Evolutionary conservation across 2,113 vertebrate genomes (phyloP), one percentile per base, ranked within the genome.

Genomic region (rabbit (Oryctolagus cuniculus)): DNA sequence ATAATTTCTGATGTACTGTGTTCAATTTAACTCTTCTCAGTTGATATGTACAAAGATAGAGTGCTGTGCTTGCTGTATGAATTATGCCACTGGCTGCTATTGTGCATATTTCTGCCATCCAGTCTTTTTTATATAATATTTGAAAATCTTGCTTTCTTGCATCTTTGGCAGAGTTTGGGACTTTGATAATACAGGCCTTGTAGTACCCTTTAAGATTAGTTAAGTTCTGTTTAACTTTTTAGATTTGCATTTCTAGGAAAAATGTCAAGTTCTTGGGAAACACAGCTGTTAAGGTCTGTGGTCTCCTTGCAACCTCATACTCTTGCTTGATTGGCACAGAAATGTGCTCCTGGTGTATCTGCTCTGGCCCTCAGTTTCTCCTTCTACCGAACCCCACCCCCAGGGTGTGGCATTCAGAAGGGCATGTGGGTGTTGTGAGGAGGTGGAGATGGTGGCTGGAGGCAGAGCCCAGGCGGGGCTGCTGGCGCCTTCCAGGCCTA

Each of bases 401-500:
- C 64, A 16, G 4, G 22, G 31, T 58, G 64, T 3, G 8, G 79
- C 5, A 0, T 38, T 58, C 49, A 22, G 49, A 53, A 25, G 25
- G 0, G 58, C 1, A 4, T 70, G 31, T 12, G 13, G 31, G 2
- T 49, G 9, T 6, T 11, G 27, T 51, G 58, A 24, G 3, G 2
- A 53, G 16, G 34, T 81, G 0, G 49, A 61, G 38, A 8, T 0
- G 31, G 34, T 27, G 19, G 34, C 67, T 63, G 36, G 61, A 49
- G 24, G 5, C 49, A 12, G 8, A 63, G 49, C 22, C 17, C 0
- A 8, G n/a, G 22, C 6, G 16, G 3, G 19, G 10, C 17, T 1
- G 19, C 15, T 58, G 55, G 55, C 44, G 44, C 44, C 31, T 29
- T 21, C 19, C 19, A 0, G 38, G 22, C 13, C 22, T 51, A 21